These are phyloP conservation scores for Naso thynnoides DNA, from an alignment of 2,797 vertebrate genomes.

Conservation along the genomic window DNA sequence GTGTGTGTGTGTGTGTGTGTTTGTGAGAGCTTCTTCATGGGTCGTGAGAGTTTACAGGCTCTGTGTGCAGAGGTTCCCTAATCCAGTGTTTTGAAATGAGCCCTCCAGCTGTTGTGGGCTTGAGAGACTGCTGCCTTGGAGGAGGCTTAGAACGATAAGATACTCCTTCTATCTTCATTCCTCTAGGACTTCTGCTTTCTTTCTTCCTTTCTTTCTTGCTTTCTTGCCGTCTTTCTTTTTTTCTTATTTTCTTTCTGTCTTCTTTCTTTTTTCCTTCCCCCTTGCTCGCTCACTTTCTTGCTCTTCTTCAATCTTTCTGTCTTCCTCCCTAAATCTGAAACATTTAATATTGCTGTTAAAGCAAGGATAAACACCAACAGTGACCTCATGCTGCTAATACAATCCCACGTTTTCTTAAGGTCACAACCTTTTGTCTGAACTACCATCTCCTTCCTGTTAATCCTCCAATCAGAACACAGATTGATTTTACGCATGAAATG, in stretches of 20 bases:
- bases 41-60: constrained; percentile 69
- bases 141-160: constrained; percentile 71
- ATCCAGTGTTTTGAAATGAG: constrained; percentile 81
- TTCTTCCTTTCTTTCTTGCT: constrained; percentile 14
- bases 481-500: constrained; percentile 61
- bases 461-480: constrained; percentile 57
- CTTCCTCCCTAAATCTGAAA: constrained; percentile 24
- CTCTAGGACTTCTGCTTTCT: constrained; percentile 37
- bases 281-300: neutral
- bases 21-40: constrained; percentile 35
- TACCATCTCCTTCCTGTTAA: constrained; percentile 33
- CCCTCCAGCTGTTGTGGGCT: constrained; percentile 79
- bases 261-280: neutral
- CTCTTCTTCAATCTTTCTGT: neutral
- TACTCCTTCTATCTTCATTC: constrained; percentile 65
- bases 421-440: constrained; percentile 34
- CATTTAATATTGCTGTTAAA: constrained; percentile 17
- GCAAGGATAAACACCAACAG: constrained; percentile 11
- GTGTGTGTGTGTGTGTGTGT: constrained; percentile 22
- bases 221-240: constrained; percentile 9
- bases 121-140: constrained; percentile 70
- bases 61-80: constrained; percentile 67
- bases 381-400: constrained; percentile 24
- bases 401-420: constrained; percentile 9
- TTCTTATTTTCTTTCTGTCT: constrained; percentile 1